phyloP scores from a whole-genome alignment of 2,888 invertebrate genomes.

The Athrips mouffetella region DNA sequence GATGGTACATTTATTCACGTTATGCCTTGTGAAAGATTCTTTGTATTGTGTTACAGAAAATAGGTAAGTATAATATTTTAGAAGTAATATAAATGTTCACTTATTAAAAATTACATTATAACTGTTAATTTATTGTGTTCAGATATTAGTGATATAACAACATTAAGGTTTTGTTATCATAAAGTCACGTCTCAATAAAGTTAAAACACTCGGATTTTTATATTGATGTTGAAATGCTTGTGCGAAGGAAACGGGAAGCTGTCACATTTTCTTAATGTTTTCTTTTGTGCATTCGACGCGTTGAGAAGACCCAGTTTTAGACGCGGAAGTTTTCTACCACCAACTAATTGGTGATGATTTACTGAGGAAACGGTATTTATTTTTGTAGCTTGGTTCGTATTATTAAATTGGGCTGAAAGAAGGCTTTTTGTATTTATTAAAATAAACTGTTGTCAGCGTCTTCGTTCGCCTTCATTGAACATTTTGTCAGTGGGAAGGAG shows the following conservation, averaged over 20 bases:
- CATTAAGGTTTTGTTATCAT: neutral
- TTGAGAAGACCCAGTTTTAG: slow-evolving; percentile 36
- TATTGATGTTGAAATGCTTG: neutral
- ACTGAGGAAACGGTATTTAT: slow-evolving; percentile 36
- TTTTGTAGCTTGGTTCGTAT: slow-evolving; percentile 13
- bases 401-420: neutral
- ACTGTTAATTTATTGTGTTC: no score
- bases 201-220: neutral
- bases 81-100: no score
- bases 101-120: no score
- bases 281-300: slow-evolving; percentile 44
- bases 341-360: slow-evolving; percentile 59
- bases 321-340: slow-evolving; percentile 62
- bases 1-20: no score
- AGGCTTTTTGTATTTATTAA: no score
- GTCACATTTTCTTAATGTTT: slow-evolving; percentile 33
- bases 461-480: no score
- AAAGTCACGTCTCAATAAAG: neutral
- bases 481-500: no score
- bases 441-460: no score
- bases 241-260: slow-evolving; percentile 30
- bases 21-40: no score
- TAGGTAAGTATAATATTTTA: no score
- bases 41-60: no score
- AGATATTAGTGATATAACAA: neutral